Conservation (phyloP, 92 coral and sea anemone genomes). For the Zoanthus sansibaricus region DNA sequence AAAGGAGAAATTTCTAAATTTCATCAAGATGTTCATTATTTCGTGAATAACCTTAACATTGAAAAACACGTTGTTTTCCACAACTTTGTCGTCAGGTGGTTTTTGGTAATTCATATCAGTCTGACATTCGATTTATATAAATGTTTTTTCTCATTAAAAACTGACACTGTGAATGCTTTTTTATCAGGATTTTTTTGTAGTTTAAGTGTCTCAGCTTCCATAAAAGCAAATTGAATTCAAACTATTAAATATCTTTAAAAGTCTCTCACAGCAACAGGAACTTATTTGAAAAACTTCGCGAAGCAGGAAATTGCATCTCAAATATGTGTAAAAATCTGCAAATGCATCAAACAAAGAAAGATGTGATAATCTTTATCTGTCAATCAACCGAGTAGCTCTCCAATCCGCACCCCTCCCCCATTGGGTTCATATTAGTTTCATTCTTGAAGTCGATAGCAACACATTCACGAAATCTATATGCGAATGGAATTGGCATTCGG, state of each 20-base stretch:
- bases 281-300: background rate
- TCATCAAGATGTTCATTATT: too few species aligned
- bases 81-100: background rate
- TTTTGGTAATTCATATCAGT: background rate
- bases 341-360: background rate
- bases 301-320: background rate
- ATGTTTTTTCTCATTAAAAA: background rate
- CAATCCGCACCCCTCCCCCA: conserved; percentile 25
- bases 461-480: conserved; percentile 30
- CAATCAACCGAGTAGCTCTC: background rate
- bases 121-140: background rate
- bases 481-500: conserved; percentile 14
- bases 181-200: background rate
- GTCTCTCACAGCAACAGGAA: background rate
- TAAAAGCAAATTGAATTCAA: too few species aligned
- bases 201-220: background rate
- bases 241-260: background rate
- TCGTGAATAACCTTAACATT: background rate
- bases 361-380: background rate
- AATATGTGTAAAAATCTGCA: background rate
- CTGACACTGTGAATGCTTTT: background rate
- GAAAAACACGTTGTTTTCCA: background rate
- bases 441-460: conserved; percentile 45
- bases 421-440: background rate
- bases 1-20: too few species aligned